phyloP scores from a whole-genome alignment of 64 coral and sea anemone species.

The Montipora capricornis region DNA sequence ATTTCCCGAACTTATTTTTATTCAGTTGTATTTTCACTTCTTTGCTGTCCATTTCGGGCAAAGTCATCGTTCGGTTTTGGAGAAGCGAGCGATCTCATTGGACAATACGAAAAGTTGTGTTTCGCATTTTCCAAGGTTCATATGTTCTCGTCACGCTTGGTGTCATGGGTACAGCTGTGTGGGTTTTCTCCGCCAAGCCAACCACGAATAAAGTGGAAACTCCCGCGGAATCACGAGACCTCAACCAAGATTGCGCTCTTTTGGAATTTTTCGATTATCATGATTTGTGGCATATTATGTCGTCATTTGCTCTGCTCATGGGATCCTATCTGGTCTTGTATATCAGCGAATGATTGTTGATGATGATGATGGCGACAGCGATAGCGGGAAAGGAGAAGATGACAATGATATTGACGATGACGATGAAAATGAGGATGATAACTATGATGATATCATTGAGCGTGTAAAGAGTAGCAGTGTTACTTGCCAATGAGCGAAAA shows the following conservation, averaged over 20 bases:
- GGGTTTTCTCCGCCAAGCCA: slow-evolving; percentile 52
- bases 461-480: no score
- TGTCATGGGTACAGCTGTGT: slow-evolving; percentile 20
- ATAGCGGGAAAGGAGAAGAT: no score
- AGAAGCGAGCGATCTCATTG: not conserved
- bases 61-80: slow-evolving; percentile 34
- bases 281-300: slow-evolving; percentile 82
- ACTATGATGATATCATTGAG: no score
- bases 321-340: slow-evolving; percentile 65
- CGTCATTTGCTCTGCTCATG: slow-evolving; percentile 73
- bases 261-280: slow-evolving; percentile 73
- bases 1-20: slow-evolving; percentile 76
- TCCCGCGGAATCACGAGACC: slow-evolving; percentile 61
- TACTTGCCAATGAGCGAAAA: no score
- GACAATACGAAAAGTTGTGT: not conserved
- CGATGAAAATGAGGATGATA: no score
- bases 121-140: slow-evolving; percentile 43
- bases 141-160: slow-evolving; percentile 42
- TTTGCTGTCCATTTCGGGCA: slow-evolving; percentile 24
- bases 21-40: slow-evolving; percentile 44
- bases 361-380: no score
- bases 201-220: slow-evolving; percentile 57
- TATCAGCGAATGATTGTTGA: slow-evolving; percentile 35
- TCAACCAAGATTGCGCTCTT: slow-evolving; percentile 68
- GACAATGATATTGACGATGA: no score